Conservation (phyloP, 1,140 invertebrate genomes). For the Brachionus asplanchnoidis region DNA sequence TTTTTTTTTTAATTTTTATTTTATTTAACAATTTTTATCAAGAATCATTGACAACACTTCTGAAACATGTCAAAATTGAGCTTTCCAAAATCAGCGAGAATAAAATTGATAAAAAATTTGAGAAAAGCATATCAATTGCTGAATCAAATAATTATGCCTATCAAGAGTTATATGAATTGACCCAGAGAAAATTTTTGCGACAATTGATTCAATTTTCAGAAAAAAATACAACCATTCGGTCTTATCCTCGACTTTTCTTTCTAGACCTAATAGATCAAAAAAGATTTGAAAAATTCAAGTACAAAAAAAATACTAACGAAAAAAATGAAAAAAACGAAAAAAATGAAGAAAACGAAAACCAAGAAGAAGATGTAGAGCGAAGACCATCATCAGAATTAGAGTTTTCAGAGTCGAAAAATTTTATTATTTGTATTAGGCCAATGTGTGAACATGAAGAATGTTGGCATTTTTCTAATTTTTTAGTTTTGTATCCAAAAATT, state of each 20-base stretch:
- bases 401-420: background rate
- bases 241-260: constrained; percentile 31
- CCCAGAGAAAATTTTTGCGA: constrained; percentile 51
- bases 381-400: background rate
- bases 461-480: background rate
- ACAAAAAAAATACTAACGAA: background rate
- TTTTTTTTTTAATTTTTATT: too few species aligned
- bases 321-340: constrained; percentile 43
- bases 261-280: constrained; percentile 9
- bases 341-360: constrained; percentile 25
- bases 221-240: constrained; percentile 43
- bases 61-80: background rate
- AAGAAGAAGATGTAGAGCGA: background rate
- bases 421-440: constrained; percentile 44
- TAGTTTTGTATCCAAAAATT: background rate
- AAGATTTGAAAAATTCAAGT: background rate
- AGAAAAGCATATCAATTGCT: background rate
- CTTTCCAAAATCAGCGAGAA: constrained; percentile 16
- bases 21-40: too few species aligned
- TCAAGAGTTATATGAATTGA: constrained; percentile 53
- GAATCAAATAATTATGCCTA: background rate
- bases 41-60: background rate
- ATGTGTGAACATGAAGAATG: constrained; percentile 51
- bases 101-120: background rate
- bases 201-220: constrained; percentile 48